A percentile compares a stretch with the other conserved stretches of the same genome.
phyloP scores from a whole-genome alignment of 2,888 invertebrate genomes.

The Aporophyla nigra region DNA sequence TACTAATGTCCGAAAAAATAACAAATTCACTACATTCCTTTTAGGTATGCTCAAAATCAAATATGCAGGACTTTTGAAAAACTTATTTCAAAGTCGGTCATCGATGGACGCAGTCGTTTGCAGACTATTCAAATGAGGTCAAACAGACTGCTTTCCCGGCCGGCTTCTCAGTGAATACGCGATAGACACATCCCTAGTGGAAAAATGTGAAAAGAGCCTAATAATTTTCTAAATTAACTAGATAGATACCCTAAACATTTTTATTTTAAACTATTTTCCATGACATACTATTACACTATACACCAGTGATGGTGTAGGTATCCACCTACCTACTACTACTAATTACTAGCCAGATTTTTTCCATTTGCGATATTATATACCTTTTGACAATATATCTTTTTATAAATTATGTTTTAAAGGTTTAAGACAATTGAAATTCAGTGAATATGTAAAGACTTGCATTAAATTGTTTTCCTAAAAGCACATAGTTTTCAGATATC shows the following conservation, averaged over 20 bases:
- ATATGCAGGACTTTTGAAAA: background rate
- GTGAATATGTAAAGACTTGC: background rate
- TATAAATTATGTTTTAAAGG: background rate
- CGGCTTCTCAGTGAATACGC: background rate
- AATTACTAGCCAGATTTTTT: background rate
- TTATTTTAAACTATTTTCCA: background rate
- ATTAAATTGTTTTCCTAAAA: conserved; percentile 1
- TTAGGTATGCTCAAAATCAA: background rate
- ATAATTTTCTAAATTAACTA: background rate
- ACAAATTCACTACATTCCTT: background rate
- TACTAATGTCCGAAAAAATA: background rate
- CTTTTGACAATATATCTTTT: no score
- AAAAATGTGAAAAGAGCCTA: background rate
- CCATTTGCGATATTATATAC: background rate
- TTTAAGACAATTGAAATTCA: background rate
- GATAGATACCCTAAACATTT: background rate
- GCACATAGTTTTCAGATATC: conserved; percentile 12
- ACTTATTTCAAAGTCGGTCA: background rate
- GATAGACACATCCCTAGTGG: background rate
- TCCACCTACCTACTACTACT: background rate
- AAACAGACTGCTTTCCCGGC: background rate
- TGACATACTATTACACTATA: no score
- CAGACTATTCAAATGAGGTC: conserved; percentile 2
- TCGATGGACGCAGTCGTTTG: background rate
- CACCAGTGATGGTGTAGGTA: background rate